Percentiles rank a stretch among this genome's conserved stretches.
Evolutionary conservation across 2,888 invertebrate species (phyloP).

Genomic region (Cephus nigrinus): DNA sequence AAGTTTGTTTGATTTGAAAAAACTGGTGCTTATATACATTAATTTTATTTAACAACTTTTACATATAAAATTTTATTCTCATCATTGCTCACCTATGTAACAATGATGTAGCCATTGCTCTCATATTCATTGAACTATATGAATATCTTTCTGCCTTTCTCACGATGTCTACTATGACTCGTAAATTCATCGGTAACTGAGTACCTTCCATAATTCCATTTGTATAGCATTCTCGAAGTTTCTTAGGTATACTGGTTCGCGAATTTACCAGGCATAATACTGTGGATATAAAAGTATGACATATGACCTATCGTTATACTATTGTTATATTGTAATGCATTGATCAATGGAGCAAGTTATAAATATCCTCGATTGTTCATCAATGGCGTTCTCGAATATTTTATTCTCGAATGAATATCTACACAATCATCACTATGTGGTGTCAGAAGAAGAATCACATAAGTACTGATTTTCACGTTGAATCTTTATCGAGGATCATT

Average conservation of each 20-base stretch:
- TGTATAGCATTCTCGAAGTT: conserved; percentile 72
- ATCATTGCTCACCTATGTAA: conserved; percentile 68
- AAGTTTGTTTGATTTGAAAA: not conserved
- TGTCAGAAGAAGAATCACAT: not conserved
- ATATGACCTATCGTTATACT: not conserved
- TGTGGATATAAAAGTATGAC: conserved; percentile 10
- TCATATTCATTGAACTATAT: conserved; percentile 69
- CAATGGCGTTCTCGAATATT: not conserved
- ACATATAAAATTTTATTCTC: not conserved
- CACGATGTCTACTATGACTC: conserved; percentile 72
- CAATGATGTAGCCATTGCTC: conserved; percentile 70
- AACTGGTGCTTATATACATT: not conserved
- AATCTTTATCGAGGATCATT: not conserved
- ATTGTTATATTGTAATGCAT: not conserved
- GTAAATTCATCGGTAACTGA: conserved; percentile 71
- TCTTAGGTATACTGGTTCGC: conserved; percentile 68
- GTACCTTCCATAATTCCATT: conserved; percentile 64
- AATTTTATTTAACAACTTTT: not conserved
- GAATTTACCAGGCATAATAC: conserved; percentile 28
- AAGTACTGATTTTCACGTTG: not conserved
- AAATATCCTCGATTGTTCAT: not conserved
- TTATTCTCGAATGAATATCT: not conserved
- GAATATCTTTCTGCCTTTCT: conserved; percentile 71
- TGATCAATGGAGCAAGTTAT: not conserved
- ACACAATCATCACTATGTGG: not conserved